These are phyloP conservation scores for Sylvia borin DNA, from an alignment of 2,797 vertebrate genomes.

Conservation along the genomic window DNA sequence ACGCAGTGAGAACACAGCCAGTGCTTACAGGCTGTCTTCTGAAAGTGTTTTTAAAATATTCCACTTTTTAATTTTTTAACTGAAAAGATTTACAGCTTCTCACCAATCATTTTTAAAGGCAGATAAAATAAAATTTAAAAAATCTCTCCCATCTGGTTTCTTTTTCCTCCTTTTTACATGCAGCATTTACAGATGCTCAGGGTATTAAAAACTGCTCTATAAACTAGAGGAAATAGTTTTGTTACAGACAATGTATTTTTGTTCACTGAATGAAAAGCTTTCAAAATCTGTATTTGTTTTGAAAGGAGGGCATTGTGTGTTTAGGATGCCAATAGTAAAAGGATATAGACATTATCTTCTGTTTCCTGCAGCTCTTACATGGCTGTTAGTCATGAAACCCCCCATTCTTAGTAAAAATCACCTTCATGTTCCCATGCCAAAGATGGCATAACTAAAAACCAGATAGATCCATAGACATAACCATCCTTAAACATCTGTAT, in stretches of 20 bases:
- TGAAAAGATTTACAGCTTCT: conserved; percentile 59
- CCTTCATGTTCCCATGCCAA: not conserved
- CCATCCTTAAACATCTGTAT: not conserved
- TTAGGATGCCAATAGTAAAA: not conserved
- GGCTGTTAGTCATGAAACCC: not conserved
- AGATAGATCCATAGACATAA: not conserved
- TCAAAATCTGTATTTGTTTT: not conserved
- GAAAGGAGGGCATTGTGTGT: not conserved
- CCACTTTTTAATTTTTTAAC: conserved; percentile 60
- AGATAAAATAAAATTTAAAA: not conserved
- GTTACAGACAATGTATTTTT: not conserved
- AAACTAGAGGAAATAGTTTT: not conserved
- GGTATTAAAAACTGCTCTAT: conserved; percentile 1
- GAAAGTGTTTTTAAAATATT: conserved; percentile 51
- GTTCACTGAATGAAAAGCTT: not conserved
- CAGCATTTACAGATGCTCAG: conserved; percentile 35
- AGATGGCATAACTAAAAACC: not conserved
- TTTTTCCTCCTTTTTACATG: not conserved
- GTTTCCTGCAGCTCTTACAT: not conserved
- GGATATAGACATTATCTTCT: not conserved
- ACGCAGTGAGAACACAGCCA: conserved; percentile 45
- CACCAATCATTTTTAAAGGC: conserved; percentile 48
- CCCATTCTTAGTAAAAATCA: not conserved
- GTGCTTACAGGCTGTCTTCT: conserved; percentile 47
- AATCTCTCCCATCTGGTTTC: conserved; percentile 39